phyloP scores from a whole-genome alignment of 2,113 vertebrate species.

The Cairina moschata region DNA sequence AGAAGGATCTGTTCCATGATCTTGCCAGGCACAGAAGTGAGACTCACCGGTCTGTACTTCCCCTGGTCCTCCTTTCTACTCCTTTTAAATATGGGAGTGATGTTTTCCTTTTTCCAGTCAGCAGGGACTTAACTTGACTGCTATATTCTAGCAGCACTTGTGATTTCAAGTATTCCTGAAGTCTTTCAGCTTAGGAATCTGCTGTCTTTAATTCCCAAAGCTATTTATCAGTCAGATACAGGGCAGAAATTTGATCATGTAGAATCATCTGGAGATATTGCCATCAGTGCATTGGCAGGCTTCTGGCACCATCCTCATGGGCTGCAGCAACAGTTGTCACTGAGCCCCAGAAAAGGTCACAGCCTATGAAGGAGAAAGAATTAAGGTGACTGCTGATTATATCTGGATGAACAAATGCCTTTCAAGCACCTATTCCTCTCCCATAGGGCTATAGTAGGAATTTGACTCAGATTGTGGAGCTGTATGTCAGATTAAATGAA shows the following conservation, averaged over 20 bases:
- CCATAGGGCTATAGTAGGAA: neutral
- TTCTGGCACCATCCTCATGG: neutral
- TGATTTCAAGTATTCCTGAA: neutral
- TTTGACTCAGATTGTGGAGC: neutral
- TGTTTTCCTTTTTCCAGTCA: too few relatives aligned
- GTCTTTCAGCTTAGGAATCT: neutral
- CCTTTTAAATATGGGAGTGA: too few relatives aligned
- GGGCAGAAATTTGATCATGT: neutral
- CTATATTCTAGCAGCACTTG: neutral
- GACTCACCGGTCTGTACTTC: too few relatives aligned
- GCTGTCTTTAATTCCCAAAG: neutral
- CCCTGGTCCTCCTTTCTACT: too few relatives aligned
- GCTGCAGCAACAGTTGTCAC: neutral
- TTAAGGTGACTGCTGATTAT: neutral
- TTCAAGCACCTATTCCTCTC: neutral
- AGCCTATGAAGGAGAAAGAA: neutral
- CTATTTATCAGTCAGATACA: neutral
- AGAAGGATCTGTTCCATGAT: too few relatives aligned
- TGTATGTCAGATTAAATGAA: neutral
- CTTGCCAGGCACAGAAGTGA: too few relatives aligned
- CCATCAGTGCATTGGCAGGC: neutral
- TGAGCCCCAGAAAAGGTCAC: neutral
- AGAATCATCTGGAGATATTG: neutral
- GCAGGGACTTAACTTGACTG: too few relatives aligned
- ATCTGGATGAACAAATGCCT: neutral